Conservation (phyloP, 2,888 invertebrate genomes). For the Falcaria lacertinaria region DNA sequence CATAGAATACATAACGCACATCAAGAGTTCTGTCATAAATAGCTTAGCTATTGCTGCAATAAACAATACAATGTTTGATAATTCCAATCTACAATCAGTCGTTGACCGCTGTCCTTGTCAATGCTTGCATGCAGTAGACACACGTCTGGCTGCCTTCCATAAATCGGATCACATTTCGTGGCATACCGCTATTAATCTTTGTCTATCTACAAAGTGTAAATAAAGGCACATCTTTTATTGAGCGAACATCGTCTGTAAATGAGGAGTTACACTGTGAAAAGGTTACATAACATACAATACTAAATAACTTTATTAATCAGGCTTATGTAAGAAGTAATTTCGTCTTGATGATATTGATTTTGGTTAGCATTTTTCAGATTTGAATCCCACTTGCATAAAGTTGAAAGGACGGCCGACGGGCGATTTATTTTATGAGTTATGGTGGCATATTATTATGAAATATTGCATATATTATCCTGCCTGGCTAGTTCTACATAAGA, state of each 20-base stretch:
- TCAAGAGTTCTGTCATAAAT: too few species aligned
- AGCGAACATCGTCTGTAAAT: too few species aligned
- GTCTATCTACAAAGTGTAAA: slow-evolving; percentile 1
- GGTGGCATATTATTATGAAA: too few species aligned
- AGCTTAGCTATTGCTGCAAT: too few species aligned
- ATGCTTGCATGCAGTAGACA: not conserved
- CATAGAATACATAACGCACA: too few species aligned
- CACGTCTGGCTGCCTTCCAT: not conserved
- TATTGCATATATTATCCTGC: too few species aligned
- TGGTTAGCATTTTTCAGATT: not conserved
- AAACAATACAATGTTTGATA: too few species aligned
- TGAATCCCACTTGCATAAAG: not conserved
- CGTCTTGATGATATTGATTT: not conserved
- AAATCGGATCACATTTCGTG: slow-evolving; percentile 27
- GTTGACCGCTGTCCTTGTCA: not conserved
- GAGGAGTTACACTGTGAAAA: too few species aligned
- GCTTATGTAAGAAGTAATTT: not conserved
- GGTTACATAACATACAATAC: not conserved
- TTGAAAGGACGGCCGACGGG: not conserved
- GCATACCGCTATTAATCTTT: slow-evolving; percentile 32
- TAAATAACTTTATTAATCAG: not conserved
- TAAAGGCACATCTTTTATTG: too few species aligned
- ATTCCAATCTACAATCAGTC: not conserved
- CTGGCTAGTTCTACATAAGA: too few species aligned
- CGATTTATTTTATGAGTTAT: too few species aligned